A percentile compares a stretch with the other conserved stretches of the same genome.
Evolutionary conservation across 2,797 vertebrate species (phyloP).

Genomic region (Octomys mimax): DNA sequence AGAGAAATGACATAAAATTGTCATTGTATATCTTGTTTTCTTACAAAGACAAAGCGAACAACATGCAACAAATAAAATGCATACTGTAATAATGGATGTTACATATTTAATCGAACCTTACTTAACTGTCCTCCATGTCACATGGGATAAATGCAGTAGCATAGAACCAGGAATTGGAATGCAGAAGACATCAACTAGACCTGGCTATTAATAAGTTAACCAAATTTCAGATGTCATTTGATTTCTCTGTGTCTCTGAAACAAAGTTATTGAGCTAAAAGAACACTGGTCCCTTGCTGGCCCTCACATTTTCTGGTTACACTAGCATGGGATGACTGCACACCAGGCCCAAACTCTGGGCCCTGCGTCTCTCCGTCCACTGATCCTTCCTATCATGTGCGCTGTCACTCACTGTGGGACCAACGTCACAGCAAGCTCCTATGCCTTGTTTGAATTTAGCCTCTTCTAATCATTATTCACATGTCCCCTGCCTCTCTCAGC

Average conservation of each 20-base stretch:
- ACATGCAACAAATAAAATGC: slow-evolving; percentile 8
- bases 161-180: background rate
- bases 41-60: slow-evolving; percentile 19
- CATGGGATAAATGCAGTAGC: background rate
- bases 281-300: background rate
- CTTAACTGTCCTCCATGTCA: background rate
- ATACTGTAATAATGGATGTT: background rate
- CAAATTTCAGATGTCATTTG: slow-evolving; percentile 14
- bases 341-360: slow-evolving; percentile 53
- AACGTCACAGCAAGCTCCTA: background rate
- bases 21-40: background rate
- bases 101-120: slow-evolving; percentile 13
- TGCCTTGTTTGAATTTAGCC: background rate
- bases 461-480: slow-evolving; percentile 48
- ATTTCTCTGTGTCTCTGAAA: slow-evolving; percentile 37
- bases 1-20: background rate
- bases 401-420: slow-evolving; percentile 3
- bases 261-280: slow-evolving; percentile 22
- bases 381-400: slow-evolving; percentile 36
- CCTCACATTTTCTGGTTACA: slow-evolving; percentile 55
- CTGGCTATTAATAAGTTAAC: background rate
- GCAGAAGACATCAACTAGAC: background rate
- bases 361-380: slow-evolving; percentile 38
- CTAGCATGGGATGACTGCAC: slow-evolving; percentile 46
- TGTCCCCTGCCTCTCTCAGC: slow-evolving; percentile 51